A percentile compares a stretch with the other conserved stretches of the same genome.
These are phyloP conservation scores for Phyto melanocephala DNA, from an alignment of 2,888 invertebrate species.

Conservation along the genomic window DNA sequence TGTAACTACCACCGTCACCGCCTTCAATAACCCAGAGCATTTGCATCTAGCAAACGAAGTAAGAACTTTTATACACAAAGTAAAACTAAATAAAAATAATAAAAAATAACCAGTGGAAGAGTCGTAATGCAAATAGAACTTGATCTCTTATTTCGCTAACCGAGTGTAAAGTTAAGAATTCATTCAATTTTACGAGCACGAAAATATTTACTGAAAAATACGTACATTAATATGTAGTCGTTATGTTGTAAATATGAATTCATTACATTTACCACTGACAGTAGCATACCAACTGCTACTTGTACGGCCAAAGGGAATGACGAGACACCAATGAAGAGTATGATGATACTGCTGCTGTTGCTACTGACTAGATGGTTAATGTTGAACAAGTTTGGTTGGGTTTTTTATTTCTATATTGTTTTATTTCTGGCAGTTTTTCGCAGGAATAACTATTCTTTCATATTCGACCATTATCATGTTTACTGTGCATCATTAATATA, in stretches of 20 bases:
- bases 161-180: constrained; percentile 61
- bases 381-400: too few species aligned
- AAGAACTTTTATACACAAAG: neutral
- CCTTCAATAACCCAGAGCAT: neutral
- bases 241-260: too few species aligned
- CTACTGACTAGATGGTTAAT: neutral
- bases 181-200: constrained; percentile 40
- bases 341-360: too few species aligned
- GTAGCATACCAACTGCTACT: too few species aligned
- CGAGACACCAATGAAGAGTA: too few species aligned
- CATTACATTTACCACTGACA: too few species aligned
- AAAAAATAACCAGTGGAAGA: constrained; percentile 8
- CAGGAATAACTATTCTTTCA: too few species aligned
- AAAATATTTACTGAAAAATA: neutral
- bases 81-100: neutral
- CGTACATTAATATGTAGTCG: too few species aligned
- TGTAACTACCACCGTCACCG: neutral
- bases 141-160: constrained; percentile 52
- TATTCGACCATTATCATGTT: too few species aligned
- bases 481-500: too few species aligned
- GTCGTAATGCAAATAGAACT: constrained; percentile 30
- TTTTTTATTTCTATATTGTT: too few species aligned
- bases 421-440: too few species aligned
- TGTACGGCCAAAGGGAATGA: neutral
- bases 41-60: neutral